Conservation (phyloP, 1,140 invertebrate species). For the Lepidurus arcticus region DNA sequence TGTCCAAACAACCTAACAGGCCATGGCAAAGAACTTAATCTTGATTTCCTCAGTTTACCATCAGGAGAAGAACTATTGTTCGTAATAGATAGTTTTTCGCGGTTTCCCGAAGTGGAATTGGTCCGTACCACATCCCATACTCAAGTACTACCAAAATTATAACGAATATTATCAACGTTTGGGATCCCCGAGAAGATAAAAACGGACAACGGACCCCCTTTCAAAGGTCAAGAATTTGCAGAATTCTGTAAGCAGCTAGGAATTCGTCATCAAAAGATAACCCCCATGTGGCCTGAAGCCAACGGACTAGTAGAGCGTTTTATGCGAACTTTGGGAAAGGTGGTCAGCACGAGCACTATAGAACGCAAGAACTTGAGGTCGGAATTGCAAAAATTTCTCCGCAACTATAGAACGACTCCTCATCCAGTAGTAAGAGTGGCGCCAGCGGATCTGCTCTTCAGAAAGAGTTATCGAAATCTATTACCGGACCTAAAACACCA, state of each 20-base stretch:
- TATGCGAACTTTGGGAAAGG: neutral
- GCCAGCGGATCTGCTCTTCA: constrained; percentile 20
- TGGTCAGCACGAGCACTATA: neutral
- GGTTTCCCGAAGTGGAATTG: constrained; percentile 30
- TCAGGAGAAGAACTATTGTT: constrained; percentile 28
- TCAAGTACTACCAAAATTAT: neutral
- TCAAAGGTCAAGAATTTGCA: neutral
- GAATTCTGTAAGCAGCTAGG: neutral
- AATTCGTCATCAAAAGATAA: neutral
- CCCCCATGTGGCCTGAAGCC: constrained; percentile 8
- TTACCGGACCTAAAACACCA: constrained; percentile 15
- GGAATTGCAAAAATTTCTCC: neutral
- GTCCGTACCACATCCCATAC: constrained; percentile 13
- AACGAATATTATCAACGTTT: neutral
- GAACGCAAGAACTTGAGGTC: neutral
- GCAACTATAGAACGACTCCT: constrained; percentile 8
- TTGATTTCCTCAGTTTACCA: constrained; percentile 23
- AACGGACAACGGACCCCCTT: neutral
- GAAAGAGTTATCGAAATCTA: neutral
- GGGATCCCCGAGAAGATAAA: neutral
- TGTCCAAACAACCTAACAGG: constrained; percentile 28
- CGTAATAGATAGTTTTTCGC: constrained; percentile 24
- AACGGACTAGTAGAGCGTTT: constrained; percentile 12
- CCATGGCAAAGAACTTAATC: constrained; percentile 29
- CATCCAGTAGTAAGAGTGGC: neutral